Conservation (phyloP, 2,797 vertebrate species). For the Bucorvus abyssinicus region DNA sequence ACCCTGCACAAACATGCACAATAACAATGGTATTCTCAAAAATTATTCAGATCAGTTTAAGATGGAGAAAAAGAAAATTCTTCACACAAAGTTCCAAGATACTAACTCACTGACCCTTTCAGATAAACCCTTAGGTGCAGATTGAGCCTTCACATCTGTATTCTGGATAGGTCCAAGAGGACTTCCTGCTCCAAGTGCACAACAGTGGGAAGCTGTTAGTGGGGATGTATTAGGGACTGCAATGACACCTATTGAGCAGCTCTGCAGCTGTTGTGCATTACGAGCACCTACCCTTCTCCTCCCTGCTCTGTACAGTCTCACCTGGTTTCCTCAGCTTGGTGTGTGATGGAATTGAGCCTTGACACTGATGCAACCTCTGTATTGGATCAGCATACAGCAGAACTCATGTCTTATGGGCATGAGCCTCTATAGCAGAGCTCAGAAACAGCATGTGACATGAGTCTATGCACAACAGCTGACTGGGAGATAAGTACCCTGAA, state of each 20-base stretch:
- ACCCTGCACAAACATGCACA: not conserved
- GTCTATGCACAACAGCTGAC: not conserved
- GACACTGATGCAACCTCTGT: not conserved
- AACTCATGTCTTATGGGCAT: accelerated
- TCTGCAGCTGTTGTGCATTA: not conserved
- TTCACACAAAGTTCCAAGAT: not conserved
- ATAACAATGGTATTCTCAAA: not conserved
- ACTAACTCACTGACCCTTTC: not conserved
- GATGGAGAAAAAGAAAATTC: not conserved
- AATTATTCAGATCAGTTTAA: not conserved
- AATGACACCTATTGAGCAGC: not conserved
- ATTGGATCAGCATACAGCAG: not conserved
- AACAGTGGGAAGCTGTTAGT: not conserved
- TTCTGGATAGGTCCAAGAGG: not conserved
- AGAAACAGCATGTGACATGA: not conserved
- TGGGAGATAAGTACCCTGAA: not conserved
- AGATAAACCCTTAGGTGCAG: not conserved
- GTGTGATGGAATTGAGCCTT: not conserved
- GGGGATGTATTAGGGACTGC: accelerated
- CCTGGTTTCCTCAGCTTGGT: not conserved
- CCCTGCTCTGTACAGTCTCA: not conserved
- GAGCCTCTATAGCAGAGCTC: not conserved
- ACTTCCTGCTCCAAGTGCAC: not conserved
- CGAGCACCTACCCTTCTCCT: not conserved
- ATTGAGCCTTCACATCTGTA: not conserved